Base-by-base conservation (phyloP, 2,797 vertebrate genomes). In the Notolabrus celidotus region DNA sequence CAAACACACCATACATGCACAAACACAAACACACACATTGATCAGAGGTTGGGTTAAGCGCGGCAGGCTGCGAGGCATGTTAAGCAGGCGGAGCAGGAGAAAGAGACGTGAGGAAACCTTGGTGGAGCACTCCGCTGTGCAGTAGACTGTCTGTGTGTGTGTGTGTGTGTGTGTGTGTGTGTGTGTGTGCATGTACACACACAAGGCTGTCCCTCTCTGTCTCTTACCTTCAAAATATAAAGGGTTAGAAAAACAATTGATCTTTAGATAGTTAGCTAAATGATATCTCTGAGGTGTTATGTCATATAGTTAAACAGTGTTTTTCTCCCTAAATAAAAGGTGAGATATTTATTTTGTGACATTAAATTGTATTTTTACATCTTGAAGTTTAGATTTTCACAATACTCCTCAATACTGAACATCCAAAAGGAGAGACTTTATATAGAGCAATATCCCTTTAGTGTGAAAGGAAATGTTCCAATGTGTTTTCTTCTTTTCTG, bases 41-140 rank as follows among this genome's bases (percentile, higher is more conserved):
- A 94, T 94, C 89, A 92, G 89, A 85, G 86, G 89, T 88, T 90
- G 89, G 82, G 88, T 87, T 93, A 89, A 93, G 89, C 83, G 63
- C 80, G 61, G 83, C 67, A 64, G 77, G 77, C 84, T 79, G 88
- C 41, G 47, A 77, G 77, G 92, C 89, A 93, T 92, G 88, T 90
- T 90, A 93, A 93, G 73, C 86, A 90, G 80, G 78, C 60, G 66
- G 77, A 88, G 77, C 81, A 82, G 79, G 71, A 80, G 88, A 88
- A 75, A 86, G 74, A 76, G 74, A 87, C 11, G 65, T 70, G 77
- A 74, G 69, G 60, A 85, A 80, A 77, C 67, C 36, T 45, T 38
- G 46, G 75, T 52, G 71, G 74, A 81, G 61, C 62, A 11, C 76
- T 78, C 39, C 5, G 10, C 61, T 77, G 78, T 80, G 80, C 43